A percentile compares a stretch with the other conserved stretches of the same genome.
Conservation (phyloP, 2,888 invertebrate species). For the Perdita meconis region DNA sequence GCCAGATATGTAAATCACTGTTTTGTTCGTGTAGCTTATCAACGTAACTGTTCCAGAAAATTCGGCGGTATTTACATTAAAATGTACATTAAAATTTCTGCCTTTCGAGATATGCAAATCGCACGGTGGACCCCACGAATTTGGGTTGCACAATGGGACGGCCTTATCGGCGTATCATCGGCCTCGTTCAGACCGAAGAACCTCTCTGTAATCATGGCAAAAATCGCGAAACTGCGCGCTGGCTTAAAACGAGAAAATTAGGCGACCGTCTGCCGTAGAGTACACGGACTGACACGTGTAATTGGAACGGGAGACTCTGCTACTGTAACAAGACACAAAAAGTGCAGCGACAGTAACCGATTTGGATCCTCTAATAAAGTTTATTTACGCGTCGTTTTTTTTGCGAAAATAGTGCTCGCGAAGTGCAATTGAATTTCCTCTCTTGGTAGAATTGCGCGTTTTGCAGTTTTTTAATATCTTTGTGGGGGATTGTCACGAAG, state of each 20-base stretch:
- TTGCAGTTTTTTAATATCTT: too few relatives aligned
- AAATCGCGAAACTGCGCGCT: constrained; percentile 20
- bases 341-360: not conserved
- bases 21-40: constrained; percentile 14
- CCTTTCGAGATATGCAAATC: constrained; percentile 44
- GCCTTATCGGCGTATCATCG: constrained; percentile 29
- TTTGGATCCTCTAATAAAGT: not conserved
- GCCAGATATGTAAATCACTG: constrained; percentile 17
- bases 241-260: constrained; percentile 24
- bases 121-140: constrained; percentile 2
- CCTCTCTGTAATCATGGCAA: constrained; percentile 18
- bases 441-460: not conserved
- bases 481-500: too few relatives aligned
- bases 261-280: not conserved
- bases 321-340: not conserved
- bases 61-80: constrained; percentile 22
- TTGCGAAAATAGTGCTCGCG: not conserved
- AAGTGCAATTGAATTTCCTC: not conserved
- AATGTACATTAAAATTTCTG: constrained; percentile 30
- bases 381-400: not conserved
- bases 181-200: constrained; percentile 13
- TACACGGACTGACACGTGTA: not conserved
- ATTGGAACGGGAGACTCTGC: not conserved
- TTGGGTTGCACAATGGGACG: not conserved
- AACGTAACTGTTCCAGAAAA: constrained; percentile 8